These are phyloP conservation scores for Myripristis jacobus DNA, from an alignment of 2,797 vertebrate genomes.

Conservation along the genomic window DNA sequence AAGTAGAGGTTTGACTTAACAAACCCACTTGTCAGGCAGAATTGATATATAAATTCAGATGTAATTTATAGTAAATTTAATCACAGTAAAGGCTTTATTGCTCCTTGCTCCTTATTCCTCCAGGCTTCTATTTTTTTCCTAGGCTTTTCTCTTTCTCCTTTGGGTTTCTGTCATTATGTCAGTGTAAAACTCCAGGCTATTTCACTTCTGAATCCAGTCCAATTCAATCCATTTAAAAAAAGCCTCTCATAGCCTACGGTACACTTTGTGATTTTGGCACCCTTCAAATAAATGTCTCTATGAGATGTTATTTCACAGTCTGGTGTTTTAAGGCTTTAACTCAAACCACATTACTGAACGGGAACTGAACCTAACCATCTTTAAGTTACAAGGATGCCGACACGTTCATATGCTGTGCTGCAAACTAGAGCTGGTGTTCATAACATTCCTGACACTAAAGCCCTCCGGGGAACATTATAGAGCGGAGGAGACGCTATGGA, in stretches of 20 bases:
- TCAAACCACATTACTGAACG: not conserved
- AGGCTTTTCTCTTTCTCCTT: too few species aligned
- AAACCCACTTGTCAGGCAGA: too few species aligned
- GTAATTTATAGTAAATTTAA: too few species aligned
- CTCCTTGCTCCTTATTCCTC: too few species aligned
- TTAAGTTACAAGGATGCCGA: conserved; percentile 7
- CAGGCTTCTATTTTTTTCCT: too few species aligned
- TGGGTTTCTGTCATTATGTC: too few species aligned
- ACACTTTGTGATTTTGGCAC: not conserved
- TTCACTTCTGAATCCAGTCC: not conserved
- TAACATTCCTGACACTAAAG: conserved; percentile 39
- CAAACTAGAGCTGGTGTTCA: conserved; percentile 37
- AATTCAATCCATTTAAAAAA: conserved; percentile 6
- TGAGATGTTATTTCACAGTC: not conserved
- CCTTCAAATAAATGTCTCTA: not conserved
- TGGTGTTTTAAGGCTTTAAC: not conserved
- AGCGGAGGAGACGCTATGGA: not conserved
- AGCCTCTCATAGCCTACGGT: not conserved
- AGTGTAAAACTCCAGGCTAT: not conserved
- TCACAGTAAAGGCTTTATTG: too few species aligned
- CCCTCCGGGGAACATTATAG: not conserved
- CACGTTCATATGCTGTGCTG: not conserved
- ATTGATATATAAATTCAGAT: too few species aligned
- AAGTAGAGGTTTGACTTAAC: too few species aligned
- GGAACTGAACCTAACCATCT: not conserved